Evolutionary conservation across 2,888 invertebrate genomes (phyloP), one percentile per base, ranked within the genome.

Genomic region (Ichneumoninae sp.): DNA sequence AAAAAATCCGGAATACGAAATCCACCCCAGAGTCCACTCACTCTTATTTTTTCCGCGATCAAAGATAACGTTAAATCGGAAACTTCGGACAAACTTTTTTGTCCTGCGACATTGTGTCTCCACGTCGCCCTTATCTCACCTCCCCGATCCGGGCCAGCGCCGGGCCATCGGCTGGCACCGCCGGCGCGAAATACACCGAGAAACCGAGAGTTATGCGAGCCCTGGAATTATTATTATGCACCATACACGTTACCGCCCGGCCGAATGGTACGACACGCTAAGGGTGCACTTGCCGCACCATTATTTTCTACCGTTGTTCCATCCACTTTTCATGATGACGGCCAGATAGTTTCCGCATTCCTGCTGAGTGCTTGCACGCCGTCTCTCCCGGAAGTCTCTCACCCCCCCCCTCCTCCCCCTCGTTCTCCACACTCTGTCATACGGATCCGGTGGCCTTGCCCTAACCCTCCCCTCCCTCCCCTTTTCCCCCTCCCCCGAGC

Each of bases 291-390:
- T 75, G 62, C 84, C 60, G 54, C 75, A 66, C 72, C 71, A 82
- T 79, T 84, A 84, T 84, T 84, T 84, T 84, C 69, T 68, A 76
- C 60, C 71, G 84, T 79, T 79, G 71, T 76, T 76, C 75, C 82
- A 80, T 82, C 75, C 76, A 76, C 84, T 79, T 71, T 82, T 82
- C 84, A 72, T 68, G 71, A 79, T 71, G 75, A 79, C 76, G 44
- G 60, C 75, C 71, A 62, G 81, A 84, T 82, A 84, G 57, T 76
- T 66, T 82, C 71, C 68, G 76, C 82, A 82, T 82, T 82, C 78
- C 71, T 74, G 66, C 82, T 60, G 68, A 71, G 52, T 71, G 65
- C 71, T 77, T 44, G 71, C 52, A 16, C 26, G 30, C 33, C 44
- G 71, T 72, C 80, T 80, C 60, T 80, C 30, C 30, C 72, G 40